Conservation (phyloP, 2,888 invertebrate species). For the Cetonia aurata region DNA sequence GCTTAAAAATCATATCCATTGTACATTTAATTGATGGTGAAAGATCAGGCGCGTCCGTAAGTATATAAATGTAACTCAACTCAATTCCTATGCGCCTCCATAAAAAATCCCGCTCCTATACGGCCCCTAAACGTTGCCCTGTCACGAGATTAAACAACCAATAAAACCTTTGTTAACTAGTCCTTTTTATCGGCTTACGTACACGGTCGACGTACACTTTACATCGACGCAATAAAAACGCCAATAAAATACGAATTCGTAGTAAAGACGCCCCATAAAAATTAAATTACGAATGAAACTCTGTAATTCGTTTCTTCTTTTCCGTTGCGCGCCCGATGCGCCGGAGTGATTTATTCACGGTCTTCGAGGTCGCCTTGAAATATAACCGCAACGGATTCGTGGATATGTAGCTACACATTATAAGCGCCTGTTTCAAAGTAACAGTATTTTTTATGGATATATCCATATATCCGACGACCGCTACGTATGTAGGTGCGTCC, state of each 20-base stretch:
- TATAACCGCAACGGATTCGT: slow-evolving; percentile 28
- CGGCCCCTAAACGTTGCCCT: slow-evolving; percentile 19
- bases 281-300: slow-evolving; percentile 40
- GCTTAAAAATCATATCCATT: slow-evolving; percentile 15
- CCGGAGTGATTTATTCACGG: slow-evolving; percentile 30
- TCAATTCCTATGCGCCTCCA: slow-evolving; percentile 23
- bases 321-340: slow-evolving; percentile 17
- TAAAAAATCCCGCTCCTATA: slow-evolving; percentile 28
- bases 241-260: slow-evolving; percentile 40
- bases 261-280: slow-evolving; percentile 38
- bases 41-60: slow-evolving; percentile 3
- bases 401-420: slow-evolving; percentile 5
- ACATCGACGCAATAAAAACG: slow-evolving; percentile 38
- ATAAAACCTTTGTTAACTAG: slow-evolving; percentile 38
- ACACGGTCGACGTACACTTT: slow-evolving; percentile 33
- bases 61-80: slow-evolving; percentile 36
- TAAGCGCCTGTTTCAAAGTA: slow-evolving; percentile 15
- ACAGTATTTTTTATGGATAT: slow-evolving; percentile 13
- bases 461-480: background rate
- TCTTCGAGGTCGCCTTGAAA: slow-evolving; percentile 17
- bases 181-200: slow-evolving; percentile 37
- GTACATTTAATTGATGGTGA: slow-evolving; percentile 2
- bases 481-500: too few species aligned
- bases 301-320: slow-evolving; percentile 31
- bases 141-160: slow-evolving; percentile 39